Evolutionary conservation across 2,113 vertebrate species (phyloP).

Genomic region (Spilogale gracilis): DNA sequence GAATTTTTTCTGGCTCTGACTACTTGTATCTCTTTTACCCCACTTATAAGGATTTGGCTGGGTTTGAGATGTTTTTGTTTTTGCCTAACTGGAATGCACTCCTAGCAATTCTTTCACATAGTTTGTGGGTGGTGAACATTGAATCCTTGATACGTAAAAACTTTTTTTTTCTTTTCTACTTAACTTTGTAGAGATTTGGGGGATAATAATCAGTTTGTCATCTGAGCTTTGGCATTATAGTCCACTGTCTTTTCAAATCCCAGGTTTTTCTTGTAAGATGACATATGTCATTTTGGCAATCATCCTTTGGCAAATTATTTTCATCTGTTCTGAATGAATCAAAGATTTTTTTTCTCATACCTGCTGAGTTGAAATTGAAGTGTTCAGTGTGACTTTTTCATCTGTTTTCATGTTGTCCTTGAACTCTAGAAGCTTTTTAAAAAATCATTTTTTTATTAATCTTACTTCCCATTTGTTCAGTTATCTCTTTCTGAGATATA

Average conservation of each 20-base stretch:
- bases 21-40: neutral
- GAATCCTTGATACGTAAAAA: neutral
- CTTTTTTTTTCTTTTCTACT: neutral
- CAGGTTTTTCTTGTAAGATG: neutral
- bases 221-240: neutral
- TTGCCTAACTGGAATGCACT: neutral
- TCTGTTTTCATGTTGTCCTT: neutral
- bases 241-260: neutral
- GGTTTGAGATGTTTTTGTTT: neutral
- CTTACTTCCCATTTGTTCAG: neutral
- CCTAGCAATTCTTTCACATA: neutral
- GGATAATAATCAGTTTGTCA: neutral
- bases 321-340: neutral
- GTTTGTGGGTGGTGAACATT: conserved; percentile 32
- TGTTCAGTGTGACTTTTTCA: neutral
- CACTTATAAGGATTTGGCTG: neutral
- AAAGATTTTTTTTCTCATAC: neutral
- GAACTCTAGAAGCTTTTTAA: neutral
- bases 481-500: neutral
- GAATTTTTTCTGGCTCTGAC: neutral
- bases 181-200: neutral
- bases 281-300: neutral
- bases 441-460: neutral
- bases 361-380: neutral
- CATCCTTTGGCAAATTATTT: neutral